Percentiles rank a stretch among this genome's conserved stretches.
Conservation (phyloP, 1,140 invertebrate genomes). For the Procambarus clarkii region DNA sequence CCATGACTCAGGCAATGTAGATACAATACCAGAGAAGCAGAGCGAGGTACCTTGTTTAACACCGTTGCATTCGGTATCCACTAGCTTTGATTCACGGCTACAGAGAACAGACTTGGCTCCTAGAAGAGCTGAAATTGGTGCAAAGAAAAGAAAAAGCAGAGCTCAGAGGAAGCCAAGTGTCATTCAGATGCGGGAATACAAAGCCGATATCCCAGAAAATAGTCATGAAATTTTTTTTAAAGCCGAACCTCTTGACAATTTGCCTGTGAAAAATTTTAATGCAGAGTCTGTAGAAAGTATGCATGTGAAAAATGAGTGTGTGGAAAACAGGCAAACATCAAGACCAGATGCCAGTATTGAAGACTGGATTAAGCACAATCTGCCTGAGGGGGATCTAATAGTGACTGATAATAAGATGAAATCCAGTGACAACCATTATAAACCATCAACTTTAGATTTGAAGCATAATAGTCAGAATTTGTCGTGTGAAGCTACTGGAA, state of each 20-base stretch:
- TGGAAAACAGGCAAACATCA: constrained; percentile 9
- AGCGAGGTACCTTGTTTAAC: constrained; percentile 35
- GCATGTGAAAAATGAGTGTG: constrained; percentile 2
- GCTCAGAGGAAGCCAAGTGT: constrained; percentile 70
- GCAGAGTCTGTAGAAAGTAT: constrained; percentile 1
- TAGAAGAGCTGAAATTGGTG: constrained; percentile 64
- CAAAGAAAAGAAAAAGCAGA: constrained; percentile 70
- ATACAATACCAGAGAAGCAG: constrained; percentile 21
- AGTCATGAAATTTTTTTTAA: neutral
- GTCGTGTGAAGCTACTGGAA: neutral
- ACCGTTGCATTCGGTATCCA: constrained; percentile 5
- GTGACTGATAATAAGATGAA: constrained; percentile 28
- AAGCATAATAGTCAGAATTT: neutral
- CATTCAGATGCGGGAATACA: constrained; percentile 65
- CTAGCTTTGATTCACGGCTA: constrained; percentile 36
- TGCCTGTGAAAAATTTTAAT: constrained; percentile 14
- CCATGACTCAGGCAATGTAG: neutral
- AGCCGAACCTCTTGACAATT: neutral
- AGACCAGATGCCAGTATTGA: constrained; percentile 47
- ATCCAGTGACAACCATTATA: neutral
- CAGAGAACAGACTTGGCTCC: constrained; percentile 20
- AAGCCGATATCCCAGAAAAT: neutral
- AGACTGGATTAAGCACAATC: constrained; percentile 59
- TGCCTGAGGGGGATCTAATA: constrained; percentile 46
- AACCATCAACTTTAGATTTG: neutral